Base-by-base conservation (phyloP, 2,888 invertebrate genomes). In the Tetrapedia diversipes region DNA sequence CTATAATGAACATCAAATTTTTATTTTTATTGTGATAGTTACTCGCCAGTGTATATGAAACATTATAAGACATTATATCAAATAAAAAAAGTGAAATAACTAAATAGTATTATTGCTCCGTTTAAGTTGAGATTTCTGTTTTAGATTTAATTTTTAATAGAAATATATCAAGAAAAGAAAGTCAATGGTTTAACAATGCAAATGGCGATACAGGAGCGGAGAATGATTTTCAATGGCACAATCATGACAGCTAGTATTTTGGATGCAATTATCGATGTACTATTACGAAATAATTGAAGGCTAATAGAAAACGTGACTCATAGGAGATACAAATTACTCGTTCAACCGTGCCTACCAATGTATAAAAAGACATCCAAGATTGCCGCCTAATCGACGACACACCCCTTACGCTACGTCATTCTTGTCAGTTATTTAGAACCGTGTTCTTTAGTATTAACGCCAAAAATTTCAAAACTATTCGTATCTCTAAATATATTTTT, bases 321-420 rank as follows among this genome's bases (percentile, higher is more conserved):
- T 45, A 57, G 14, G 37, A 24, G 43, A 53, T 14, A 3, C 4
- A 19, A 8, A 37, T 47, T 22, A 43, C 22, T 34, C 19, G 47
- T 41, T 16, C 45, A 37, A 19, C 51, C 41, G 8, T 54, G 19
- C 39, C 11, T 10, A 51, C 8, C 39, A 16, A 32, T 45, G 19
- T n/a, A 27, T 22, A 14, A 49, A 60, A 60, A 75, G 39, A 22
- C 53, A 59, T 37, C 41, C 19, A 61, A 51, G 66, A 78, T 75
- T 65, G 71, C 75, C 79, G 71, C 75, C 71, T 53, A 76, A 81
- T 70, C 73, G 73, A 68, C 84, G 86, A 84, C 86, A 86, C 86
- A 86, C 85, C 86, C 85, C 85, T 84, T 73, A 65, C 51, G 80
- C 82, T 80, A 86, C 83, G 83, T 86, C 82, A 81, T 75, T 81